phyloP scores from a whole-genome alignment of 1,140 invertebrate species.

The Bombus polaris region DNA sequence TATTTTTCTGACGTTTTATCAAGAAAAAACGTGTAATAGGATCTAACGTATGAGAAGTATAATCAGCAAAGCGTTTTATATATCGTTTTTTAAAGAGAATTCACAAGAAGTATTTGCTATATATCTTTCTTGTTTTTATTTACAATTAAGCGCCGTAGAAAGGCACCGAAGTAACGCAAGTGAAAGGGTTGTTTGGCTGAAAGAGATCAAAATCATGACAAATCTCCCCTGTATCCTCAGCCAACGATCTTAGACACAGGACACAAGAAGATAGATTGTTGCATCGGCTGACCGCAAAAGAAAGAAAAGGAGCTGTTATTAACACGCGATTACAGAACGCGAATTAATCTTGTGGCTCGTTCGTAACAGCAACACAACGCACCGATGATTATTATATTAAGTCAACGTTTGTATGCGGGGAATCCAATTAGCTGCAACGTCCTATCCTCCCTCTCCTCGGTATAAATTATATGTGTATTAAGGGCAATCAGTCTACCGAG shows the following conservation, averaged over 20 bases:
- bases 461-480: constrained; percentile 73
- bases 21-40: background rate
- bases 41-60: background rate
- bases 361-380: constrained; percentile 13
- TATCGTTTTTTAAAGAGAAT: background rate
- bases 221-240: background rate
- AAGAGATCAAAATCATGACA: constrained; percentile 43
- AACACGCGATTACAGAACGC: constrained; percentile 64
- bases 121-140: background rate
- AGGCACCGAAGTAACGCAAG: constrained; percentile 22
- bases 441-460: background rate
- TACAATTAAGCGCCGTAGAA: background rate
- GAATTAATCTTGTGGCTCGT: constrained; percentile 62
- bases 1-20: background rate
- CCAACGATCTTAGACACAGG: background rate
- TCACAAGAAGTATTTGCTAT: background rate
- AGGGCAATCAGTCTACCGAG: constrained; percentile 63
- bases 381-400: constrained; percentile 71
- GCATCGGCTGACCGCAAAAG: constrained; percentile 15
- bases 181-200: constrained; percentile 37
- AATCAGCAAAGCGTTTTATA: no score
- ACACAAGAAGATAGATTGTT: constrained; percentile 30
- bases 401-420: constrained; percentile 43
- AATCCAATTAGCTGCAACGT: constrained; percentile 52
- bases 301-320: constrained; percentile 64